Conservation (phyloP, 2,888 invertebrate genomes). For the Aspidapion aeneum region DNA sequence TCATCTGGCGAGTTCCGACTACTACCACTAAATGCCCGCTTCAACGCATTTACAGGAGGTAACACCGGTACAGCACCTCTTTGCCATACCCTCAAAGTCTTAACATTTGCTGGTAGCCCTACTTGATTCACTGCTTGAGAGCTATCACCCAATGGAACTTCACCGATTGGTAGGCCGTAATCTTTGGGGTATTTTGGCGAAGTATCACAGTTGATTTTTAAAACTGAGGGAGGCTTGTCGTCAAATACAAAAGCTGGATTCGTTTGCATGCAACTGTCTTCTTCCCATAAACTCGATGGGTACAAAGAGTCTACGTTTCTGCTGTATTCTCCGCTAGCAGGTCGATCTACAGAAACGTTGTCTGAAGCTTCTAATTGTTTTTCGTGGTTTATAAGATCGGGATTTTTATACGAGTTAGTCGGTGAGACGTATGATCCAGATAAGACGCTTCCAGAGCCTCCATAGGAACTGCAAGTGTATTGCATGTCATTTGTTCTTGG, state of each 20-base stretch:
- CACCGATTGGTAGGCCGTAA: slow-evolving; percentile 66
- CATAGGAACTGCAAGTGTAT: slow-evolving; percentile 66
- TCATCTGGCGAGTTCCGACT: slow-evolving; percentile 86
- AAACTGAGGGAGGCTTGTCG: slow-evolving; percentile 72
- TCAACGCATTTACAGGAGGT: slow-evolving; percentile 81
- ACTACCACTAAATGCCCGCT: slow-evolving; percentile 77
- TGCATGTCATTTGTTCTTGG: slow-evolving; percentile 65
- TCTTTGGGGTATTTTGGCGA: slow-evolving; percentile 66
- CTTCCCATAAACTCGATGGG: slow-evolving; percentile 78
- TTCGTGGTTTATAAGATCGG: slow-evolving; percentile 82
- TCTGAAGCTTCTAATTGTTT: slow-evolving; percentile 60
- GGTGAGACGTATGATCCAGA: slow-evolving; percentile 69
- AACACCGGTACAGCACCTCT: slow-evolving; percentile 78
- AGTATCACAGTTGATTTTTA: slow-evolving; percentile 21
- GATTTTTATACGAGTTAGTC: slow-evolving; percentile 73
- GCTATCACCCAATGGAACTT: slow-evolving; percentile 50
- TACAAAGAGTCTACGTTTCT: slow-evolving; percentile 73
- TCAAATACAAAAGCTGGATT: slow-evolving; percentile 59
- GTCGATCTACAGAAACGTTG: slow-evolving; percentile 44
- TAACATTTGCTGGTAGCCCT: slow-evolving; percentile 58
- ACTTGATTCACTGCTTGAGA: slow-evolving; percentile 46
- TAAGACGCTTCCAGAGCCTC: slow-evolving; percentile 63
- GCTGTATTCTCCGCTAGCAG: slow-evolving; percentile 76
- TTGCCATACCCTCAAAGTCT: slow-evolving; percentile 84
- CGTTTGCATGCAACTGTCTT: slow-evolving; percentile 50